Evolutionary conservation across 1,140 invertebrate genomes (phyloP), one percentile per base, ranked within the genome.

Genomic region (Venturia canescens): DNA sequence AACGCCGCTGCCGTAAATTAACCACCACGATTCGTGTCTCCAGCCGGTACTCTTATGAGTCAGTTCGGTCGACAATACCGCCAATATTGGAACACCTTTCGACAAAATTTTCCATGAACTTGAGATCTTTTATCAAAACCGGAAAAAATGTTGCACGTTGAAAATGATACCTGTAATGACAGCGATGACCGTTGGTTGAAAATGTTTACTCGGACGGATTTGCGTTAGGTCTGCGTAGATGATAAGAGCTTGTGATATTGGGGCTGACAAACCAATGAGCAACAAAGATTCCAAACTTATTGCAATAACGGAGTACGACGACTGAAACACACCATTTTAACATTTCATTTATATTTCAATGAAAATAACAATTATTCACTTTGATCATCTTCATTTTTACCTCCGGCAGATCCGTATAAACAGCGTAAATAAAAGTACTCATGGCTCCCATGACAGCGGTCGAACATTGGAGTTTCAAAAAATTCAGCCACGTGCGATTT

Each of bases 381-480:
- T 53, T 60, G 26, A 50, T 76, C 44, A 72, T 69, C 26, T 38
- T 80, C 21, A 69, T 16, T 44, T 26, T 92, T 90, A 94, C 94
- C 89, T 92, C 89, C 15, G 93, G 89, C 71, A 94, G 83, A 82
- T 93, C 89, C 83, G 90, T 92, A 83, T 93, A 89, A 21, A 94
- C 90, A 63, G 93, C 93, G 81, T 94, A 94, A 80, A 94, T 91
- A 86, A 95, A 95, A 60, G 94, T 92, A 2, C 92, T 90, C 94
- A 95, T 95, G 23, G 94, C 92, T 27, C 93, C 92, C 6, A 93
- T 90, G 31, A 94, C 90, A 38, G 94, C 93, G 50, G 91, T 88
- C 83, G 94, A 94, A 84, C 94, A 95, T 83, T 95, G 94, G 80
- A 95, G 91, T 90, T 95, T 95, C 57, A 95, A 90, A 90, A 94